Conservation (phyloP, 1,140 invertebrate genomes). For the Bombus confusus region DNA sequence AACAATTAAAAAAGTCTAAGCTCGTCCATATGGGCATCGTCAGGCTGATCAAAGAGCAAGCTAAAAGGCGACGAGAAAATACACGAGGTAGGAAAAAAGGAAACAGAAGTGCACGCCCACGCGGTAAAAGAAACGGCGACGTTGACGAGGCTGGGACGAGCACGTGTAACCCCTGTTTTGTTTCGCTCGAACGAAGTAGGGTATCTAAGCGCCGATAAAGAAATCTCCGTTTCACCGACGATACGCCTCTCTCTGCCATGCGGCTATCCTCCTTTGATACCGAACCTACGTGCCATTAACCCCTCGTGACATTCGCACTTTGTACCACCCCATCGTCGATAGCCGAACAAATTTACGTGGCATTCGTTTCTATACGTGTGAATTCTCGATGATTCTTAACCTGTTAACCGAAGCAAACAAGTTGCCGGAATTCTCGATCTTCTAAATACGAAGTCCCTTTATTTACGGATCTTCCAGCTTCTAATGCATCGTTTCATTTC, state of each 20-base stretch:
- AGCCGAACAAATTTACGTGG: neutral
- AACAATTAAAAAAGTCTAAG: neutral
- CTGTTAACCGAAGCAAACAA: too few relatives aligned
- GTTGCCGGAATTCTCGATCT: too few relatives aligned
- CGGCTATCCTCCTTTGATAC: constrained; percentile 22
- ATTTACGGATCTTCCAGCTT: neutral
- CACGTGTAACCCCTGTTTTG: constrained; percentile 61
- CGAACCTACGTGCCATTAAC: constrained; percentile 49
- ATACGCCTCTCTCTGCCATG: constrained; percentile 29
- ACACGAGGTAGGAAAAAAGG: constrained; percentile 9
- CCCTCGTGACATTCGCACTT: constrained; percentile 52
- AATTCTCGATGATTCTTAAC: neutral
- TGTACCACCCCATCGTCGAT: constrained; percentile 30
- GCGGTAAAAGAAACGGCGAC: constrained; percentile 22
- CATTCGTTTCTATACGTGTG: neutral
- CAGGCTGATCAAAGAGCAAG: constrained; percentile 15
- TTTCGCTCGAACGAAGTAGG: constrained; percentile 60
- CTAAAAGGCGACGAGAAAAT: constrained; percentile 9
- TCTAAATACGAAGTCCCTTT: neutral
- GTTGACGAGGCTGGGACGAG: constrained; percentile 21
- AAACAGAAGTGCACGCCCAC: constrained; percentile 24
- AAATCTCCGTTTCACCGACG: constrained; percentile 57
- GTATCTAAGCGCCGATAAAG: constrained; percentile 68
- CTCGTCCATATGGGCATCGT: neutral
- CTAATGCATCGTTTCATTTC: neutral